phyloP scores from a whole-genome alignment of 2,113 vertebrate genomes.

The Podarcis raffonei region DNA sequence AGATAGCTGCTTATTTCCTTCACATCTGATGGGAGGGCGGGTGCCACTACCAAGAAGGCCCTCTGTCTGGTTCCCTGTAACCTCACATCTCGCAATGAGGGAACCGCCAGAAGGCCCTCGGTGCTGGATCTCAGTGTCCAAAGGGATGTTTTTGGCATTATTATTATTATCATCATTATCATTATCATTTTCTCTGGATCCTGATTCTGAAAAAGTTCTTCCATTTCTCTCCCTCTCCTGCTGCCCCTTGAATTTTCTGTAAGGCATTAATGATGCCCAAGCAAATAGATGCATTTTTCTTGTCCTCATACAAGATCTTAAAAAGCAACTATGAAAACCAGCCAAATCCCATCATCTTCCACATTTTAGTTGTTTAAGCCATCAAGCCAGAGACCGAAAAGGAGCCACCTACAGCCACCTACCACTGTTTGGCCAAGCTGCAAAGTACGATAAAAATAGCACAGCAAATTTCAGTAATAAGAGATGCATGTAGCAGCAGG shows the following conservation, averaged over 20 bases:
- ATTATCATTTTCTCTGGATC: not conserved
- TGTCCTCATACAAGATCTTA: not conserved
- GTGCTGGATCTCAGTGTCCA: too few relatives aligned
- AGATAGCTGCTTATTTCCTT: too few relatives aligned
- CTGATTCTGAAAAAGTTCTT: not conserved
- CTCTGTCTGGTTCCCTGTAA: too few relatives aligned
- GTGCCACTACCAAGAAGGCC: too few relatives aligned
- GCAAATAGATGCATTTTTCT: fast-evolving
- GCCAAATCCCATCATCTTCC: fast-evolving
- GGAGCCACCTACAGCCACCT: not conserved
- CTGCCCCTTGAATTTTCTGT: not conserved
- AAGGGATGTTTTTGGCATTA: not conserved
- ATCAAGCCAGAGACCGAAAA: too few relatives aligned
- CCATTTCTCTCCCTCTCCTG: not conserved
- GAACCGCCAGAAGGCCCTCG: too few relatives aligned
- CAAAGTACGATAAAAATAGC: not conserved
- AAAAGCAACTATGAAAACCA: not conserved
- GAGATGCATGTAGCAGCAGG: not conserved
- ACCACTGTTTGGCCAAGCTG: not conserved
- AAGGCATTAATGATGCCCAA: not conserved
- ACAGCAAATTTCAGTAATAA: fast-evolving
- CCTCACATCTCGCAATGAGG: too few relatives aligned
- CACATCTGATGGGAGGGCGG: too few relatives aligned
- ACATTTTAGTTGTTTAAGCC: not conserved
- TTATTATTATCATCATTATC: not conserved